Percentiles rank a stretch among this genome's conserved stretches.
Evolutionary conservation across 2,888 invertebrate genomes (phyloP).

Genomic region (Conops quadrifasciatus): DNA sequence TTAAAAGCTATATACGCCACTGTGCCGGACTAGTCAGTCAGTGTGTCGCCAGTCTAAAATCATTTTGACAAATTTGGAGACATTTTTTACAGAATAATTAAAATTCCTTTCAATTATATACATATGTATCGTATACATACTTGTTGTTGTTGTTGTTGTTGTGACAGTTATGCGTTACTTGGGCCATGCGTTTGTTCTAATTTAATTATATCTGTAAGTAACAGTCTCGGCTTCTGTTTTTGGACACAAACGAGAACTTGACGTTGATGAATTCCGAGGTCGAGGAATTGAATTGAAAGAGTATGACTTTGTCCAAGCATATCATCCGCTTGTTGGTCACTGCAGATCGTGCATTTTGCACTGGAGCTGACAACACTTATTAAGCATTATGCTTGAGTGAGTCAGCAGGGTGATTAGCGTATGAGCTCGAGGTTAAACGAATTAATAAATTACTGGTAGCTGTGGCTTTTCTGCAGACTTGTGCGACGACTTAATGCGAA

Average conservation of each 20-base stretch:
- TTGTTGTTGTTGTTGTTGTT: not conserved
- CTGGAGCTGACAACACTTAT: not conserved
- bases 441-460: conserved; percentile 10
- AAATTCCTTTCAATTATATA: not conserved
- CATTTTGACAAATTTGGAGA: conserved; percentile 2
- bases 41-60: not conserved
- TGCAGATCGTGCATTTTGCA: conserved; percentile 6
- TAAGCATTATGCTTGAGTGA: conserved; percentile 3
- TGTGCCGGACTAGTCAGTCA: no score
- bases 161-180: conserved; percentile 3
- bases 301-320: not conserved
- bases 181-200: no score
- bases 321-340: not conserved
- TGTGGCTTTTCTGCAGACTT: no score
- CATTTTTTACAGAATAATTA: not conserved
- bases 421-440: conserved; percentile 17
- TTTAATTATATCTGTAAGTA: no score
- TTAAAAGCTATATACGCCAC: no score
- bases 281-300: conserved; percentile 14
- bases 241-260: not conserved
- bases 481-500: no score
- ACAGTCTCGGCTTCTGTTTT: not conserved
- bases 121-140: no score
- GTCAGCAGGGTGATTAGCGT: not conserved
- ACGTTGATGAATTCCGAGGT: conserved; percentile 8